phyloP scores from a whole-genome alignment of 2,797 vertebrate genomes.

The Eurystomus glaucurus region DNA sequence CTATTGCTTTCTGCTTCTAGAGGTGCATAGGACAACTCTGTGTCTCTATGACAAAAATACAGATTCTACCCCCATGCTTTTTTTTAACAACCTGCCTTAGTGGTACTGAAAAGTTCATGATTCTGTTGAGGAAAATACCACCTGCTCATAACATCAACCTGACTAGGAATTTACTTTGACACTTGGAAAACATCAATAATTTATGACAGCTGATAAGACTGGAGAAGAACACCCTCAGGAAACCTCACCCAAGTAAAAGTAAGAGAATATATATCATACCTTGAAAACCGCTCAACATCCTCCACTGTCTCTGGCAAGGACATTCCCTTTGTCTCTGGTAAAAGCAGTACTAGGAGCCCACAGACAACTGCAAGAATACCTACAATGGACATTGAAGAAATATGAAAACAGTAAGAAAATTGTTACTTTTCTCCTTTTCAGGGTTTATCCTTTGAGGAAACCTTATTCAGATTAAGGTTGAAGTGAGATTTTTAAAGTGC shows the following conservation, averaged over 20 bases:
- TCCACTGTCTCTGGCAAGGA: constrained; percentile 94
- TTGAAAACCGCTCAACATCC: constrained; percentile 90
- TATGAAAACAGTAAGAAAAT: neutral
- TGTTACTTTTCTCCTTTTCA: neutral
- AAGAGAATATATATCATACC: constrained; percentile 73
- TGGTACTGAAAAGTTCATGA: neutral
- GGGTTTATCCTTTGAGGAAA: neutral
- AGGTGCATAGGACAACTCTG: neutral
- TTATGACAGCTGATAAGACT: neutral
- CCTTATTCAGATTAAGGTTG: neutral
- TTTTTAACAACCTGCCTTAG: neutral
- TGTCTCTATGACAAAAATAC: neutral
- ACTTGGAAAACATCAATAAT: neutral
- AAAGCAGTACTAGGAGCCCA: constrained; percentile 89
- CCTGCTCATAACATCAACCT: neutral
- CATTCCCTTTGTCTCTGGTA: constrained; percentile 94
- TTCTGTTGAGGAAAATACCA: neutral
- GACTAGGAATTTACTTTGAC: neutral
- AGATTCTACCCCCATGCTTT: neutral
- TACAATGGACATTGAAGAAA: constrained; percentile 43
- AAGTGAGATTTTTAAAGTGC: neutral
- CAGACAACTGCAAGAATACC: constrained; percentile 89
- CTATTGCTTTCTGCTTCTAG: neutral
- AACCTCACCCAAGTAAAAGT: neutral
- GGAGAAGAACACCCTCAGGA: neutral